Base-by-base conservation (phyloP, 2,888 invertebrate species). In the Chelonus formosanus region DNA sequence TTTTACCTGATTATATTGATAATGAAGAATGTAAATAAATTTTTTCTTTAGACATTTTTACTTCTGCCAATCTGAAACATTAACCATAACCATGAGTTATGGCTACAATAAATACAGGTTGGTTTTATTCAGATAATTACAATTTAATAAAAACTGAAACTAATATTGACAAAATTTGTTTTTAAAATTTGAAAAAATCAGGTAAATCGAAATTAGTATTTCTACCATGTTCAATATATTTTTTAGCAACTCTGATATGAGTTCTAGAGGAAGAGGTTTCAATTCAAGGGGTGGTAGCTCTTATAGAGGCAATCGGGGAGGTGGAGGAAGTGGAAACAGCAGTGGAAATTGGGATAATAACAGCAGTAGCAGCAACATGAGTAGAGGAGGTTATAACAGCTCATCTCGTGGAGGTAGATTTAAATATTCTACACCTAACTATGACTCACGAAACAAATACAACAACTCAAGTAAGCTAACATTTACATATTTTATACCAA, bases 361-460 rank as follows among this genome's bases (percentile, higher is more conserved):
- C 0, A 67, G 68, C 2, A 74, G 75, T 8, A 78, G 76, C 56
- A 77, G 77, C 59, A 76, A 76, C 8, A 74, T 79, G 61, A 73
- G 76, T 50, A 74, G 82, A 70, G 82, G 82, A 35, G 79, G 79
- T 34, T 82, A 82, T 54, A 20, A 20, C 20, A 80, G 81, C 0
- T 80, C 82, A 34, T 81, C 82, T 32, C 73, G 82, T 64, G 82
- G 81, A 20, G 80, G 81, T 52, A 74, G 82, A 71, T 82, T 81
- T 65, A 82, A 82, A 72, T 81, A 82, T 68, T 78, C 81, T 4
- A 80, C 79, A 4, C 76, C 78, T 0, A 80, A 71, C 63, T 82
- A 82, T 47, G 82, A 82, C 66, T 82, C 82, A 31, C 78, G 82
- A 4, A 80, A 76, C 10, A 82, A 82, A 68, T 82, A 82, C 50